These are phyloP conservation scores for Neogobius melanostomus DNA, from an alignment of 2,113 vertebrate genomes.

Conservation along the genomic window DNA sequence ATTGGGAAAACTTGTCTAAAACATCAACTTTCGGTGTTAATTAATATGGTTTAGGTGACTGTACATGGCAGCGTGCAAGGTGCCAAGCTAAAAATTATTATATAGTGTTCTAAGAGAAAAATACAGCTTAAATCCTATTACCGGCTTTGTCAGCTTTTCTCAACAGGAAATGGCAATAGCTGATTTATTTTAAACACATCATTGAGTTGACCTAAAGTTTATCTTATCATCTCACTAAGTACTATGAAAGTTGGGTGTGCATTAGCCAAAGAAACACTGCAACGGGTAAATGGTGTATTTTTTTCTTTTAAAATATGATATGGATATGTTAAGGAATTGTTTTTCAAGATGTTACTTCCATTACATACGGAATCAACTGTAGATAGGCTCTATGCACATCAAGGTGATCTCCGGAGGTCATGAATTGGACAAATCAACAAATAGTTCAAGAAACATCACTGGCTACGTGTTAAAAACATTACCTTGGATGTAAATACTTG, in stretches of 20 bases:
- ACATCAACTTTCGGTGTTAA: slow-evolving; percentile 14
- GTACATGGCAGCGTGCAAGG: neutral
- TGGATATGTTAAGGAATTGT: too few species aligned
- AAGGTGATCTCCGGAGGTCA: too few species aligned
- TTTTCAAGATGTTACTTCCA: too few species aligned
- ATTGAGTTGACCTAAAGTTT: slow-evolving; percentile 6
- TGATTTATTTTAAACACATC: slow-evolving; percentile 13
- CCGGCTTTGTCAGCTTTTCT: slow-evolving; percentile 15
- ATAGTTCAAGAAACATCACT: too few species aligned
- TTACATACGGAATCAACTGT: too few species aligned
- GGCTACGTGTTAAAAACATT: too few species aligned
- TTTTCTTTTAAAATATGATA: too few species aligned
- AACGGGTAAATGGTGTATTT: too few species aligned
- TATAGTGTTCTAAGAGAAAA: neutral
- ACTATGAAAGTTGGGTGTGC: neutral
- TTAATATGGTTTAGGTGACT: slow-evolving; percentile 16
- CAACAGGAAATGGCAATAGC: neutral
- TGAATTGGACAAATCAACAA: too few species aligned
- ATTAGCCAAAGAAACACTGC: too few species aligned
- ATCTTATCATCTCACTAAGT: neutral
- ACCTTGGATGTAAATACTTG: too few species aligned
- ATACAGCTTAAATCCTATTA: slow-evolving; percentile 6
- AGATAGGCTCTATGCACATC: too few species aligned
- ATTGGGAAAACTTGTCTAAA: slow-evolving; percentile 12
- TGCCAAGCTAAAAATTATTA: slow-evolving; percentile 3